Conservation (phyloP, 2,797 vertebrate genomes). For the Pseudopleuronectes americanus region DNA sequence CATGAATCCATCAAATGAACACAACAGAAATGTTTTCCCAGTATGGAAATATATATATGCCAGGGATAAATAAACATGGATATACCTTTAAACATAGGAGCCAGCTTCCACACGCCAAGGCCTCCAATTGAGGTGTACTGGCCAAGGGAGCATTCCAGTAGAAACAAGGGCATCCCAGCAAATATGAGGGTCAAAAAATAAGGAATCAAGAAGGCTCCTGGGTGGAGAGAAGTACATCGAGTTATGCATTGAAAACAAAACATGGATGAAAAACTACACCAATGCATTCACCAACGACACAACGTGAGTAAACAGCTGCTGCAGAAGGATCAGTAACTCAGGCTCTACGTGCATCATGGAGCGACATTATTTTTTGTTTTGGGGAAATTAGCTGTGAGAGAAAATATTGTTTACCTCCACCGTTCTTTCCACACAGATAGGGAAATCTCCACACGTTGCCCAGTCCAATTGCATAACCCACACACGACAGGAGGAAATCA, state of each 20-base stretch:
- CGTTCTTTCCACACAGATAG: constrained; percentile 98
- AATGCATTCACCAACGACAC: constrained; percentile 21
- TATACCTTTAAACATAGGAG: constrained; percentile 99
- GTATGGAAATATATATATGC: neutral
- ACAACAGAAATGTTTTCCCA: neutral
- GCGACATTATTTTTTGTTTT: constrained; percentile 23
- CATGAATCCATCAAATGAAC: neutral
- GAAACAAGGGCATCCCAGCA: constrained; percentile 96
- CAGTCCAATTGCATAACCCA: constrained; percentile 98
- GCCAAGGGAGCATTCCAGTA: constrained; percentile 94
- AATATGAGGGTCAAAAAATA: constrained; percentile 99
- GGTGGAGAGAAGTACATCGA: constrained; percentile 56
- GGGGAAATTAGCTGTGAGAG: constrained; percentile 12
- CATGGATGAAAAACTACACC: constrained; percentile 18
- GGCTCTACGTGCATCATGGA: constrained; percentile 37
- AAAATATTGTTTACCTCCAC: constrained; percentile 88
- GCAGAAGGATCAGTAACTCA: constrained; percentile 9
- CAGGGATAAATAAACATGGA: constrained; percentile 2
- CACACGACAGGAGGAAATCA: constrained; percentile 98
- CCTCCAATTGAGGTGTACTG: constrained; percentile 98
- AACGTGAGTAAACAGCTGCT: constrained; percentile 34
- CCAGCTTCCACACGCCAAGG: constrained; percentile 98
- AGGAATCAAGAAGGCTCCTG: constrained; percentile 98
- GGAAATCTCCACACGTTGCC: constrained; percentile 99
- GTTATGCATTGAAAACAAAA: constrained; percentile 13